These are phyloP conservation scores for Meriones unguiculatus DNA, from an alignment of 2,113 vertebrate genomes.

Conservation along the genomic window DNA sequence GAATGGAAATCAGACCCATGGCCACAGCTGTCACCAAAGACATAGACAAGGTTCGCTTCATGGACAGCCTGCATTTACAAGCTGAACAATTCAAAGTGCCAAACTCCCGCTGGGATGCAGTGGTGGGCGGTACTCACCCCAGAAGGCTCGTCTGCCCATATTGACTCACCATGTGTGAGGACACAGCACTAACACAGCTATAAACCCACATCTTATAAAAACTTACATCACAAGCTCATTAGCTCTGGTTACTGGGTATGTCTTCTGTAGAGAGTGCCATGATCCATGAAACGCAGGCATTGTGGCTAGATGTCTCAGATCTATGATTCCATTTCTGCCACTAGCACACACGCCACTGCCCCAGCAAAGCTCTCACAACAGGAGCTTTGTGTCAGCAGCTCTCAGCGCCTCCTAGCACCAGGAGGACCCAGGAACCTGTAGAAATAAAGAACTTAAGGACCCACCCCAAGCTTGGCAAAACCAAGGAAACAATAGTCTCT, in stretches of 20 bases:
- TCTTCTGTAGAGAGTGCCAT: slow-evolving; percentile 80
- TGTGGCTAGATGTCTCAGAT: slow-evolving; percentile 56
- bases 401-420: not conserved
- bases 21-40: slow-evolving; percentile 21
- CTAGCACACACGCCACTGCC: not conserved
- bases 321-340: slow-evolving; percentile 71
- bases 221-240: slow-evolving; percentile 82
- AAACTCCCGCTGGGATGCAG: not conserved
- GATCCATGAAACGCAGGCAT: not conserved
- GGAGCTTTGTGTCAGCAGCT: not conserved
- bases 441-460: not conserved
- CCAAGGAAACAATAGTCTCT: slow-evolving; percentile 77
- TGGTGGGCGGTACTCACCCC: not conserved
- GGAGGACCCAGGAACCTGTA: not conserved
- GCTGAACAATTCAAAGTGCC: not conserved
- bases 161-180: not conserved
- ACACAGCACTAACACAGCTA: not conserved
- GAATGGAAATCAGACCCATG: slow-evolving; percentile 14
- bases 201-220: slow-evolving; percentile 73
- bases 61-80: slow-evolving; percentile 22
- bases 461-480: not conserved
- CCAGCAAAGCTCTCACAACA: not conserved
- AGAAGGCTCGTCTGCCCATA: slow-evolving; percentile 46
- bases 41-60: slow-evolving; percentile 22
- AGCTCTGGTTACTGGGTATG: slow-evolving; percentile 82